Base-by-base conservation (phyloP, 1,140 invertebrate species). In the Dendroctonus valens region DNA sequence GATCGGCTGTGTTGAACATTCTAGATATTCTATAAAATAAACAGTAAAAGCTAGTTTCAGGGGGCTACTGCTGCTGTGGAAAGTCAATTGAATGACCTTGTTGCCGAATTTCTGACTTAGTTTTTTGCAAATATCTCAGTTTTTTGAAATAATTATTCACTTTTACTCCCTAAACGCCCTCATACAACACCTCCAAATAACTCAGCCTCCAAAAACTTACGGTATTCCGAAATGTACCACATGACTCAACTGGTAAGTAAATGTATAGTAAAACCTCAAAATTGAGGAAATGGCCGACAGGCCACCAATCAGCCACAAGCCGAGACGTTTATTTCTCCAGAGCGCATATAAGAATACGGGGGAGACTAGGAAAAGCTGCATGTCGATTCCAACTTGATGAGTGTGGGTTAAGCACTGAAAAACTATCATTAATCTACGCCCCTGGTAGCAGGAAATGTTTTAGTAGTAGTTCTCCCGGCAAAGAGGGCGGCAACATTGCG, bases 351-450 rank as follows among this genome's bases (percentile, higher is more conserved):
- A 81, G 67, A 94, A 79, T 1, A 92, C 57, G 0, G 91, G 89
- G 0, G 90, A 87, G 5, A 90, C 72, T 0, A 86, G 75, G 73
- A 92, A 93, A 9, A 94, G 80, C 79, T 93, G 91, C 60, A 90
- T 92, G 72, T 95, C 92, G 71, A 93, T 93, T 7, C 91, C 91
- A 60, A 94, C 57, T 66, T 89, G 87, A 75, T 89, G 87, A 0
- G 87, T 89, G 59, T 89, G 87, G 0, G 87, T 89, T 12, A 89
- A 74, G 71, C 88, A 89, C 86, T 87, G 71, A 38, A 81, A 83
- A 70, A 72, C 68, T 44, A 53, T 26, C 50, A 52, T 49, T 65
- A 26, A 26, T 26, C 26, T 26, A 26, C 26, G 26, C 26, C 3
- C 26, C 26, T 26, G 26, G 26, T 3, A 26, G 26, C 26, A 26